Base-by-base conservation (phyloP, 2,113 vertebrate genomes). In the Nipponia nippon region DNA sequence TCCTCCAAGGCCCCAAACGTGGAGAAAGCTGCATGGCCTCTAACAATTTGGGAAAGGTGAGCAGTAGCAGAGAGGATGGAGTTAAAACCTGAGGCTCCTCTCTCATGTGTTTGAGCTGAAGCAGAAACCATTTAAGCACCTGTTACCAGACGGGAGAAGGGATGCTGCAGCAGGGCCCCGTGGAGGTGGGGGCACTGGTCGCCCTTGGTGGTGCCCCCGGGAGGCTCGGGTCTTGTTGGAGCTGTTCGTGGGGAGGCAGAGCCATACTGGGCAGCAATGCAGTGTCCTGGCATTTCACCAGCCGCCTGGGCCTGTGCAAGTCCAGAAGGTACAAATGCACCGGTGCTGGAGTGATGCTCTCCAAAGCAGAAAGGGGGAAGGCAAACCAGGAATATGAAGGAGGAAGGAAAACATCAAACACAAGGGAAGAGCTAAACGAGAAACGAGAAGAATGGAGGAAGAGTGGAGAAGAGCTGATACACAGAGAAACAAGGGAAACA, bases 191-290 rank as follows among this genome's bases (percentile, higher is more conserved):
- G 44, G 2, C 44, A 62, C 8, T 46, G 59, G 8, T 71, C 0
- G 75, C 44, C 58, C n/a, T 23, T n/a, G 22, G 34, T 40, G 40
- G 55, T 44, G 73, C 21, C 21, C 26, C 23, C 1, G 4, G 30
- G 18, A 59, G 23, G 20, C 26, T 61, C 3, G 2, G 11, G 23
- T 52, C 50, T 71, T 4, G 0, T 46, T 26, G 27, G 49, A 65
- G 55, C 10, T 62, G 3, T 19, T 61, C 1, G 5, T 53, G 69
- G 20, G 38, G 25, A 66, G 77, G 50, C 42, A 84, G 50, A 84
- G 25, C 19, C 2, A 0, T 29, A 47, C 6, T 0, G 2, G 53
- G n/a, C 72, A 81, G 27, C 32, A 36, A 46, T 2, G 4, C 40
- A 70, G 26, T 29, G 55, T 56, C 53, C 71, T 83, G 42, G 44